Evolutionary conservation across 2,888 invertebrate species (phyloP), one percentile per base, ranked within the genome.

Genomic region (Lucinisca nassula): DNA sequence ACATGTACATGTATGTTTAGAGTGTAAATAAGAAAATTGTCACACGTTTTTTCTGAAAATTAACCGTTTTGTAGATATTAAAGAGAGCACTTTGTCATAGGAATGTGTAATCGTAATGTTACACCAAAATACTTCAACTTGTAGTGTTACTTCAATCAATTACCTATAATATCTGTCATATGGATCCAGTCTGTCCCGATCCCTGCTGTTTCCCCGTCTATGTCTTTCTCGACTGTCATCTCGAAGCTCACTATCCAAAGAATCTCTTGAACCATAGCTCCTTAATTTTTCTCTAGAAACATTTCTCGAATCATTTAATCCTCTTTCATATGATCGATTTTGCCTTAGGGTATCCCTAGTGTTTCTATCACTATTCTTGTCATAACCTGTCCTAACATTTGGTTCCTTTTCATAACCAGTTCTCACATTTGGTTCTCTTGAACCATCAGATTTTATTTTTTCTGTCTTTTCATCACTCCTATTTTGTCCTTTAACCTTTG

Each of bases 301-400:
- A 80, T 88, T 86, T 74, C 90, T 90, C 24, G 86, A 80, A 70
- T 89, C 90, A 81, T 86, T 89, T n/a, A 76, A 82, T 55, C 85
- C 76, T 58, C 86, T 86, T 79, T 91, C 87, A 51, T 87, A 87
- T n/a, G 88, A 82, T 24, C 84, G 51, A 61, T 92, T 90, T 70
- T 90, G 85, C 40, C 86, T 67, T 21, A 84, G n/a, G 32, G 79
- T 61, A 3, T 83, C 89, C 37, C 87, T 61, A 24, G 81, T 49
- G 72, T 89, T 86, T 70, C 84, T 73, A 51, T 89, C 91, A 35
- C 67, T 49, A 58, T 87, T 88, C 17, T 32, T 51, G n/a, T 61
- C 40, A 74, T 49, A 49, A 30, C n/a, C 49, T 32, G 40, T 49
- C 30, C 74, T 12, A 27, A 27, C 30, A 74, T 38, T 49, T 49